A percentile compares a stretch with the other conserved stretches of the same genome.
These are phyloP conservation scores for Nebria salina DNA, from an alignment of 2,888 invertebrate genomes.

Conservation along the genomic window DNA sequence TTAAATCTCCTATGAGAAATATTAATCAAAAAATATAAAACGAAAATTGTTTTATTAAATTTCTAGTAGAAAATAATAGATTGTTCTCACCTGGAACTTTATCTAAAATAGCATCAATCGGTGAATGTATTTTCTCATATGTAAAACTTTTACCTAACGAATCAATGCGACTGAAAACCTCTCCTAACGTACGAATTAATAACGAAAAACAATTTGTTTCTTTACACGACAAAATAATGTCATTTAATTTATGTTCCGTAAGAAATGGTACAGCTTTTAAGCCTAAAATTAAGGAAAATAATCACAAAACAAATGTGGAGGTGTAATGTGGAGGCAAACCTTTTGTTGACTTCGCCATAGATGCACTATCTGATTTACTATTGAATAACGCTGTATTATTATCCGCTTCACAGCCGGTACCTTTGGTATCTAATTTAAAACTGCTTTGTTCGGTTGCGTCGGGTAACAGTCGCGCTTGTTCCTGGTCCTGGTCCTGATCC, in stretches of 20 bases:
- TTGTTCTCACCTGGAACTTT: conserved; percentile 61
- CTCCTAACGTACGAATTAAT: conserved; percentile 78
- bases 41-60: no score
- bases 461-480: conserved; percentile 27
- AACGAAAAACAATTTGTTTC: conserved; percentile 74
- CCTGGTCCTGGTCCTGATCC: conserved; percentile 3
- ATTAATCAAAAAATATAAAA: conserved; percentile 44
- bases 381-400: conserved; percentile 31
- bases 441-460: conserved; percentile 32
- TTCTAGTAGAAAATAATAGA: no score
- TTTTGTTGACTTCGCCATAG: conserved; percentile 42
- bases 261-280: conserved; percentile 65
- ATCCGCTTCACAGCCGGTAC: conserved; percentile 27
- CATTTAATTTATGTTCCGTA: conserved; percentile 79
- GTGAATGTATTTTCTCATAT: conserved; percentile 62
- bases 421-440: conserved; percentile 39
- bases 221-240: conserved; percentile 80
- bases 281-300: conserved; percentile 48
- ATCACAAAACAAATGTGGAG: neutral
- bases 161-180: conserved; percentile 77
- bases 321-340: neutral
- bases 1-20: conserved; percentile 61
- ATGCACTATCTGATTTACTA: conserved; percentile 21
- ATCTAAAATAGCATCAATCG: conserved; percentile 65
- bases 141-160: conserved; percentile 79